Base-by-base conservation (phyloP, 1,140 invertebrate genomes). In the Drosophila pseudoananassae region DNA sequence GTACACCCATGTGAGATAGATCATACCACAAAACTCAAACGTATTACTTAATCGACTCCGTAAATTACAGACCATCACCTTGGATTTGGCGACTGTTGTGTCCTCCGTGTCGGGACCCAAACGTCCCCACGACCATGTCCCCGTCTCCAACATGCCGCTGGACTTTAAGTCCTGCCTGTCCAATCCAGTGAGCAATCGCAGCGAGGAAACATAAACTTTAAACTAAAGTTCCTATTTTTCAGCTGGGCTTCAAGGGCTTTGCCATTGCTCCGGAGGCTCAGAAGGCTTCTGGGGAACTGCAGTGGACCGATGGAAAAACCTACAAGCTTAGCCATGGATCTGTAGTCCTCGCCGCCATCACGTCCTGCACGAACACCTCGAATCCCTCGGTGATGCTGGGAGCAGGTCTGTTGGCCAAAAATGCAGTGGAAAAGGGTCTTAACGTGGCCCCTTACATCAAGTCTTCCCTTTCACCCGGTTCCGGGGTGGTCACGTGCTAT, bases 351-450 rank as follows among this genome's bases (percentile, higher is more conserved):
- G 98, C 98, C 0, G 98, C 98, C 20, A 99, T 99, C 71, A 99
- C 98, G 1, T 98, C 96, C 45, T 99, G 98, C 92, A 99, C 98
- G 10, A 99, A 99, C 92, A 99, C 98, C 2, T 98, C 96, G 68
- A 99, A 99, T 92, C 98, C 99, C 0, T 98, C 97, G 73, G 98
- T 99, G 4, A 99, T 99, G 98, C 93, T 99, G 15, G 98, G 97
- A 31, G 98, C 97, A 7, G 98, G 98, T 90, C 90, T 99, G 0
- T 91, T 99, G 49, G 98, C 98, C 0, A 98, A 97, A 92, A 99
- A 99, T 59, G 99, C 99, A 0, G 97, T 99, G 0, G 96, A 97
- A 76, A 95, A 95, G 33, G 99, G 99, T 4, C 93, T 99, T 0
- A 94, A 90, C 1, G 98, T 99, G 1, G 93, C 95, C 1, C 97